Evolutionary conservation across 2,888 invertebrate genomes (phyloP), one percentile per base, ranked within the genome.

Genomic region (Antheraea assamensis): DNA sequence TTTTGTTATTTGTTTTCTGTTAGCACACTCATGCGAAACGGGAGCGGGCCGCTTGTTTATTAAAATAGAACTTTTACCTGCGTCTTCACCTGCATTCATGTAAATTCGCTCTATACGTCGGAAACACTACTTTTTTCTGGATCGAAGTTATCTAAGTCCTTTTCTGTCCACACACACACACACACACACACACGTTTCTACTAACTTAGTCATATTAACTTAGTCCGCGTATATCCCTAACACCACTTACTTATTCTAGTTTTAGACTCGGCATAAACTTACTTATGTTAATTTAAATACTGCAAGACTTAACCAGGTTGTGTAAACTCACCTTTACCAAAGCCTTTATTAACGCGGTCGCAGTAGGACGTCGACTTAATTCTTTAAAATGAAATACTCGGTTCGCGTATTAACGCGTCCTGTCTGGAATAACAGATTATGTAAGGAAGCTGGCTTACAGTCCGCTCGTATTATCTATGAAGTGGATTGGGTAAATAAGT

Each of bases 361-460:
- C 80, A 74, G 77, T 77, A 75, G 82, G 82, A 71, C 66, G 78
- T 75, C 71, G 76, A 71, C 76, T 80, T 81, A 80, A 80, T 78
- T 80, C 79, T 80, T 81, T 78, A 78, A 82, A 81, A 82, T 80
- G 80, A 82, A 81, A 81, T 79, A 79, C 77, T 74, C 72, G 73
- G 71, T 74, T 73, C 75, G 76, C 74, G 74, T 74, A 74, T 76
- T 74, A 74, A 76, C 78, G 75, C 71, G 75, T 78, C 76, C 70
- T 77, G 78, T 77, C 76, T 78, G 74, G 77, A 76, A 79, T 76
- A 78, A 78, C 72, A 78, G 75, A 76, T 77, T 76, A 78, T 75
- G 74, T 75, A 76, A 77, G 73, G 73, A 74, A 71, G 75, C 75
- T 75, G 70, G 72, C 68, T 66, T 70, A 55, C 70, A 47, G 55